Evolutionary conservation across 2,888 invertebrate genomes (phyloP).

Genomic region (Andricus quercusramuli): DNA sequence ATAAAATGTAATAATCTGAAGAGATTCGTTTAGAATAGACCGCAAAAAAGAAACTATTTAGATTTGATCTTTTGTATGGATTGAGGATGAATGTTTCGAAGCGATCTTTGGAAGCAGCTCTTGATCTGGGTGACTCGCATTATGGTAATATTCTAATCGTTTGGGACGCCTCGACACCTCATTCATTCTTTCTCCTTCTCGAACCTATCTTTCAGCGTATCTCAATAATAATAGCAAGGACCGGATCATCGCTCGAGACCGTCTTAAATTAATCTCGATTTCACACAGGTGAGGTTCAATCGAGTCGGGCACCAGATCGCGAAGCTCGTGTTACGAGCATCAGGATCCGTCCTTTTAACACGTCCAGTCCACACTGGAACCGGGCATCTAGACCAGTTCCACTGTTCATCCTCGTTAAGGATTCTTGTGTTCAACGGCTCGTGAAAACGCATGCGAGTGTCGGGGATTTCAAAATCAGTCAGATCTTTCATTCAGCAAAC

Average conservation of each 20-base stretch:
- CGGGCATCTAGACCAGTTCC: conserved; percentile 13
- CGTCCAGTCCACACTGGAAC: conserved; percentile 16
- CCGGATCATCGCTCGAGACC: conserved; percentile 56
- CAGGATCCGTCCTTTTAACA: conserved; percentile 68
- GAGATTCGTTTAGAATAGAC: too few species aligned
- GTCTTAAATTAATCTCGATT: conserved; percentile 65
- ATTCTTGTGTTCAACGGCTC: conserved; percentile 23
- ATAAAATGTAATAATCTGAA: too few species aligned
- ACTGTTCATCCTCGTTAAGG: conserved; percentile 37
- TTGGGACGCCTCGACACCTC: conserved; percentile 73
- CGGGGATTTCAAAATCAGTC: conserved; percentile 10
- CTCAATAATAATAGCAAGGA: conserved; percentile 43
- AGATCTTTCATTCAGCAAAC: conserved; percentile 12
- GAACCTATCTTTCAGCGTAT: conserved; percentile 31
- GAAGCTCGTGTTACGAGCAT: conserved; percentile 71
- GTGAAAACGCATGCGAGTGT: conserved; percentile 35
- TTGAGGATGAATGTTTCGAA: conserved; percentile 40
- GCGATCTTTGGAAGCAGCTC: conserved; percentile 39
- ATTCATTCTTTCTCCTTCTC: conserved; percentile 58
- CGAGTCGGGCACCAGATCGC: conserved; percentile 51
- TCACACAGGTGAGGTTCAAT: conserved; percentile 64
- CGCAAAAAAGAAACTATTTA: background rate
- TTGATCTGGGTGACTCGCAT: conserved; percentile 59
- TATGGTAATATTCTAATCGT: conserved; percentile 73
- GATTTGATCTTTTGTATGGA: conserved; percentile 2